Base-by-base conservation (phyloP, 2,113 vertebrate genomes). In the Xiphophorus hellerii region DNA sequence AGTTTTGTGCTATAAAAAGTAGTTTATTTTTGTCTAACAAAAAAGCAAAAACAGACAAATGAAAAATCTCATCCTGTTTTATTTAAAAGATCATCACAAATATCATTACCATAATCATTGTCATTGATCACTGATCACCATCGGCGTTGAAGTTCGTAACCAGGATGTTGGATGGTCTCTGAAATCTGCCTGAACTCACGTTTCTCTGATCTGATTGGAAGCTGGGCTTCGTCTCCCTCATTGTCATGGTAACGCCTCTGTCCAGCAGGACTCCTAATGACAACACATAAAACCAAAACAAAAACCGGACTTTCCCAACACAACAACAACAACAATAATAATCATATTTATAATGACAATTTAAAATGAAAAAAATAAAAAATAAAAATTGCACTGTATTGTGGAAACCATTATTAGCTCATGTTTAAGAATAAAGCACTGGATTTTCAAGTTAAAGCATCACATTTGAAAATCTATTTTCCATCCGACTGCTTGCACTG, bases 221-320 rank as follows among this genome's bases (percentile, higher is more conserved):
- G 89, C 74, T 74, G 82, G 87, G 85, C 88, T 82, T 81, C 66
- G 84, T 81, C 83, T 91, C 86, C 73, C 88, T 66, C 88, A 86
- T 88, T 93, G 93, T 90, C 93, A 93, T 7, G 62, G 90, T 89
- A 58, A 89, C 80, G 91, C 92, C 94, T 92, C 94, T 95, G 95
- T 93, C 95, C 95, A 95, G 95, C 95, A 95, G 95, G 93, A 94
- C 92, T 91, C 89, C 84, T 84, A 90, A 90, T 93, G 93, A 94
- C 93, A 93, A 92, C 83, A 83, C 39, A 85, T 76, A 84, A 82
- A 83, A 84, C 62, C 64, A 81, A 73, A 83, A 74, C 48, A 54
- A 70, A 63, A 62, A 63, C 15, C 17, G 13, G 82, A 76, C 73
- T 63, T 87, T 84, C 86, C 74, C 82, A 84, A 74, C 78, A 94